Percentiles rank a stretch among this genome's conserved stretches.
phyloP scores from a whole-genome alignment of 2,113 vertebrate species.

The Zonotrichia leucophrys region DNA sequence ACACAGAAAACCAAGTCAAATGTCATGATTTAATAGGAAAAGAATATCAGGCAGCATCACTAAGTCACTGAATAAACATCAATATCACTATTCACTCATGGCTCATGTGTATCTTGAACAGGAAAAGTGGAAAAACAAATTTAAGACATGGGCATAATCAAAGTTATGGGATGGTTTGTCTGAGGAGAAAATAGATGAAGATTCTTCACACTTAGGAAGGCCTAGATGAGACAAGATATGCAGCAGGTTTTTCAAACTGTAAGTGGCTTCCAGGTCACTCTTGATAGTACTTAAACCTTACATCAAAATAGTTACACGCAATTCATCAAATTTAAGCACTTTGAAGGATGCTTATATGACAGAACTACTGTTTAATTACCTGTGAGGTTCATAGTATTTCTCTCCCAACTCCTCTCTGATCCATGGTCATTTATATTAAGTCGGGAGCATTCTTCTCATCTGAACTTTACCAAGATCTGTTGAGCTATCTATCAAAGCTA shows the following conservation, averaged over 20 bases:
- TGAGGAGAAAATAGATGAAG: background rate
- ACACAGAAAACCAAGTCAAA: background rate
- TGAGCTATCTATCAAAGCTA: background rate
- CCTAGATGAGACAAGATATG: background rate
- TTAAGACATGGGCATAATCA: background rate
- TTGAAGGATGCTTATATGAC: background rate
- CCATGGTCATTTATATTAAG: background rate
- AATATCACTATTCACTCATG: background rate
- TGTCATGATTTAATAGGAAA: background rate
- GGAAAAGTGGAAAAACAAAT: background rate
- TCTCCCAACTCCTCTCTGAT: background rate
- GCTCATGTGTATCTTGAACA: background rate
- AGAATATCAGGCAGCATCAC: background rate
- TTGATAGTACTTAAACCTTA: background rate
- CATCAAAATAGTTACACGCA: background rate
- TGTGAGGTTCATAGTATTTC: background rate
- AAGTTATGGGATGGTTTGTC: background rate
- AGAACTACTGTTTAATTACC: background rate
- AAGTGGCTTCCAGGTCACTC: background rate
- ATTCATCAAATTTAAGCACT: background rate
- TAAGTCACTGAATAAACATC: background rate
- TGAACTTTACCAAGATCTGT: background rate
- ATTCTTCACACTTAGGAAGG: background rate
- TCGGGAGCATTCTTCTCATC: background rate
- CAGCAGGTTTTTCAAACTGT: background rate